phyloP scores from a whole-genome alignment of 1,140 invertebrate species.

The Anoplolepis gracilipes region DNA sequence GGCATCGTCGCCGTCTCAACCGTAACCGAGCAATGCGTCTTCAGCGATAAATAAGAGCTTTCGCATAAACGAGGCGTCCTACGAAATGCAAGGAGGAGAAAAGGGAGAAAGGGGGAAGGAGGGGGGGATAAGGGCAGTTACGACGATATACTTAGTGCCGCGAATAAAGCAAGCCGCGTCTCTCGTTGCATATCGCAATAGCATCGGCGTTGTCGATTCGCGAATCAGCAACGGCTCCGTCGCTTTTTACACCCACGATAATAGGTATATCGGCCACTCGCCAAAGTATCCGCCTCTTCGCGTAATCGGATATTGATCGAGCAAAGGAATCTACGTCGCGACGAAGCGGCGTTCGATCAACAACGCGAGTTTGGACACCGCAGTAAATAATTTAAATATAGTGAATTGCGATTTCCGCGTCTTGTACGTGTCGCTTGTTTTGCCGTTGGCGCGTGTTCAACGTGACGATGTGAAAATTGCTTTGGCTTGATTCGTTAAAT shows the following conservation, averaged over 20 bases:
- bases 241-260: slow-evolving; percentile 58
- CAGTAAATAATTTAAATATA: slow-evolving; percentile 28
- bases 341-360: neutral
- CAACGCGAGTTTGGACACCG: neutral
- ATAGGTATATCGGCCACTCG: neutral
- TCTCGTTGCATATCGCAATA: slow-evolving; percentile 45
- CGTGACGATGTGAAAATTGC: slow-evolving; percentile 33
- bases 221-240: slow-evolving; percentile 59
- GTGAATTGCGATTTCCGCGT: slow-evolving; percentile 6
- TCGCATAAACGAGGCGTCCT: slow-evolving; percentile 40
- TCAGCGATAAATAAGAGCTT: slow-evolving; percentile 68
- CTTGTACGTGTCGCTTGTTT: neutral
- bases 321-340: neutral
- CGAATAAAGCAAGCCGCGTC: slow-evolving; percentile 67
- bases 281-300: slow-evolving; percentile 47
- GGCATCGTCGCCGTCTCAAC: slow-evolving; percentile 56
- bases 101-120: no score
- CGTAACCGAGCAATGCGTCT: slow-evolving; percentile 47
- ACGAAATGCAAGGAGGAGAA: no score
- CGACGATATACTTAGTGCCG: slow-evolving; percentile 70
- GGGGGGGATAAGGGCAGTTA: slow-evolving; percentile 57
- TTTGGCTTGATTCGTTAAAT: slow-evolving; percentile 33
- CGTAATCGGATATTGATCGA: slow-evolving; percentile 66
- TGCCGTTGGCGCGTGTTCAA: slow-evolving; percentile 19
- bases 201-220: slow-evolving; percentile 54